These are phyloP conservation scores for Dascillus cervinus DNA, from an alignment of 2,888 invertebrate species.

Conservation along the genomic window DNA sequence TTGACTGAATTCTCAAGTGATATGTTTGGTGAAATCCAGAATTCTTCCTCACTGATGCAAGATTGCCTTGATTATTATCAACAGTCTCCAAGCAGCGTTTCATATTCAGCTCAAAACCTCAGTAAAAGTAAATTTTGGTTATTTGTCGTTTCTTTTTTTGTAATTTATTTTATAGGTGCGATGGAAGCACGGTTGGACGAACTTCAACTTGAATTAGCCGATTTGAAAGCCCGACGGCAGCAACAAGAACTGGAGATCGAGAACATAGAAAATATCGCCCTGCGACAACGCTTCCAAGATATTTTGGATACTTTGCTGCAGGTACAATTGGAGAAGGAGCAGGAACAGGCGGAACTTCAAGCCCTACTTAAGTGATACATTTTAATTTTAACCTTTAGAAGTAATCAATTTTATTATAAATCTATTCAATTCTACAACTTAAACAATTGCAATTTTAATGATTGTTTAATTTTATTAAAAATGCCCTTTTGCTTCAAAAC, in stretches of 20 bases:
- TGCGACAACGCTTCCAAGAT: slow-evolving; percentile 70
- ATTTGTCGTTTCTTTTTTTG: slow-evolving; percentile 3
- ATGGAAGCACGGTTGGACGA: slow-evolving; percentile 57
- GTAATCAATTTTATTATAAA: no score
- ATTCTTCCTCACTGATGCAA: slow-evolving; percentile 33
- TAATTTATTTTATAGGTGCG: slow-evolving; percentile 20
- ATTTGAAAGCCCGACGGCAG: slow-evolving; percentile 63
- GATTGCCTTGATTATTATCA: slow-evolving; percentile 37
- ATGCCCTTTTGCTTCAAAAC: slow-evolving; percentile 11
- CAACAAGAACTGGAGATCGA: slow-evolving; percentile 78
- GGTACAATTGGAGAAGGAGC: slow-evolving; percentile 72
- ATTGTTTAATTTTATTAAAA: slow-evolving; percentile 12
- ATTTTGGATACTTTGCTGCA: slow-evolving; percentile 70
- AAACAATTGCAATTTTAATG: no score
- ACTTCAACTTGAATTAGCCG: slow-evolving; percentile 64
- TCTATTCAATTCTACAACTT: no score
- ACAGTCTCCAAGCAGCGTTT: slow-evolving; percentile 26
- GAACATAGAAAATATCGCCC: slow-evolving; percentile 75
- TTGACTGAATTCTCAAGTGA: slow-evolving; percentile 56
- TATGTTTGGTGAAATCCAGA: slow-evolving; percentile 46
- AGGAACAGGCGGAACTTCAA: slow-evolving; percentile 46
- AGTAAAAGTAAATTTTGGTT: slow-evolving; percentile 28
- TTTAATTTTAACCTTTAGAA: no score
- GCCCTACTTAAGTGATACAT: slow-evolving; percentile 32
- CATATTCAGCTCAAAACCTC: slow-evolving; percentile 28